Conservation (phyloP, 1,140 invertebrate species). For the Oreohelix idahoensis region DNA sequence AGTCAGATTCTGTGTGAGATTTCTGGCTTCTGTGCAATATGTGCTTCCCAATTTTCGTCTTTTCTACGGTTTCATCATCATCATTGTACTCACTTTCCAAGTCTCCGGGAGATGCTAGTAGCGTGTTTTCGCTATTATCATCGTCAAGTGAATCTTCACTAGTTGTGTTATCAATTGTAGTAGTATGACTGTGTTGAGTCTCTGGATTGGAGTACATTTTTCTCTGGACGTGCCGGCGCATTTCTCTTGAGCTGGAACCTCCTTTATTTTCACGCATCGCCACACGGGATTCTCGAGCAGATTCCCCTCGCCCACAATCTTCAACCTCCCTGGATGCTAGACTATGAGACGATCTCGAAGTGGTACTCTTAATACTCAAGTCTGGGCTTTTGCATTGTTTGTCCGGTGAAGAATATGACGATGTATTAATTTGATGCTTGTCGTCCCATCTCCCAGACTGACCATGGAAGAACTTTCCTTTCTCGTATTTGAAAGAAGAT, state of each 20-base stretch:
- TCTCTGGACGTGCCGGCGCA: not conserved
- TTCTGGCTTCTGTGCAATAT: not conserved
- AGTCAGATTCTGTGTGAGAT: not conserved
- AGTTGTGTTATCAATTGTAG: not conserved
- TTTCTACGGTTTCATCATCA: not conserved
- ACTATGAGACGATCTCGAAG: not conserved
- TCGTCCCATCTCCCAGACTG: not conserved
- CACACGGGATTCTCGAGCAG: not conserved
- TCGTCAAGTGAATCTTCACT: not conserved
- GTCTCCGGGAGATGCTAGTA: not conserved
- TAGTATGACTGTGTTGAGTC: not conserved
- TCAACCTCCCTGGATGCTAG: not conserved
- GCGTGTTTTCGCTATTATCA: not conserved
- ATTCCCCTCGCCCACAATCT: not conserved
- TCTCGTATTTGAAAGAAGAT: not conserved
- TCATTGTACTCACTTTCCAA: not conserved
- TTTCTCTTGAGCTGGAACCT: not conserved
- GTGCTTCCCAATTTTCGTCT: not conserved
- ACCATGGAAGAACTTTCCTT: not conserved
- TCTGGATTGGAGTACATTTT: not conserved
- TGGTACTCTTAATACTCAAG: not conserved
- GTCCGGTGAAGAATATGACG: not conserved
- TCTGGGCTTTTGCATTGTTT: not conserved
- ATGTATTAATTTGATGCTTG: not conserved
- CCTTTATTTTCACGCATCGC: not conserved